phyloP scores from a whole-genome alignment of 2,888 invertebrate genomes.

The Mythimna impura region DNA sequence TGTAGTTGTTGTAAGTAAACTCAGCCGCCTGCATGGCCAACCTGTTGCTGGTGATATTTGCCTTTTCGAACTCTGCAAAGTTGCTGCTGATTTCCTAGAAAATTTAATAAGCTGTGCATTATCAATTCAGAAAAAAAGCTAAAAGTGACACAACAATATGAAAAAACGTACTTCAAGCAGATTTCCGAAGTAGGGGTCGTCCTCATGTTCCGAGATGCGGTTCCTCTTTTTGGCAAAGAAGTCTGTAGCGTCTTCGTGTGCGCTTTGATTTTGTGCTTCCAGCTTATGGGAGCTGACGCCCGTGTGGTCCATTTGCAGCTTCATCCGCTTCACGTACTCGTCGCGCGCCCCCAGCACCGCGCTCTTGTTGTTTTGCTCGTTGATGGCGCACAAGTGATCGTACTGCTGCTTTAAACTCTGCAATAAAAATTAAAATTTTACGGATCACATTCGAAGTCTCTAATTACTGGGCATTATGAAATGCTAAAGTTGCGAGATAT shows the following conservation, averaged over 20 bases:
- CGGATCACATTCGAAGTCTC: neutral
- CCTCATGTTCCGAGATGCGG: constrained; percentile 25
- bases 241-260: constrained; percentile 40
- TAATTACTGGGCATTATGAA: neutral
- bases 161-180: constrained; percentile 46
- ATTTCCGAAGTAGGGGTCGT: constrained; percentile 41
- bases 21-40: too few relatives aligned
- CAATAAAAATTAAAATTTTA: constrained; percentile 13
- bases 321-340: constrained; percentile 39
- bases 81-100: too few relatives aligned
- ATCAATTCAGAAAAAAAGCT: neutral
- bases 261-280: constrained; percentile 48
- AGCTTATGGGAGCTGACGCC: constrained; percentile 49
- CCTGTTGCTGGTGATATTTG: too few relatives aligned
- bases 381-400: constrained; percentile 27
- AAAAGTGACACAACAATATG: neutral
- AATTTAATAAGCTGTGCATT: neutral
- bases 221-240: constrained; percentile 48
- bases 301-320: constrained; percentile 10
- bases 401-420: constrained; percentile 35
- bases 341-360: constrained; percentile 37
- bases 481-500: neutral
- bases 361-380: constrained; percentile 44
- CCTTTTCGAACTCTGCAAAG: too few relatives aligned
- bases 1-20: too few relatives aligned